phyloP scores from a whole-genome alignment of 2,113 vertebrate genomes.

The Bucco capensis region DNA sequence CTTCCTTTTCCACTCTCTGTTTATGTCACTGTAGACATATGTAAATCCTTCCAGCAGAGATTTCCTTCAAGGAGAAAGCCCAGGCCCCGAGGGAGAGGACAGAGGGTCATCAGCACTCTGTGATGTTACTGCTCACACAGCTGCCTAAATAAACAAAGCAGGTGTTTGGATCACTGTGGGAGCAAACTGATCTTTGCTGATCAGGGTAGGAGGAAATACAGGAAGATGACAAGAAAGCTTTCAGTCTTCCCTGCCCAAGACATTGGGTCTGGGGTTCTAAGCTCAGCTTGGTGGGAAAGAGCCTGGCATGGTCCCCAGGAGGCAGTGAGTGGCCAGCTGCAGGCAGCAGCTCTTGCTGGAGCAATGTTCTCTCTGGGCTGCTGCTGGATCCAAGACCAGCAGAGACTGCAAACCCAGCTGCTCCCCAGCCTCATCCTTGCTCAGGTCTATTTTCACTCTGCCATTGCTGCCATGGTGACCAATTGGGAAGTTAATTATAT shows the following conservation, averaged over 20 bases:
- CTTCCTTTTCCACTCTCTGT: slow-evolving; percentile 1
- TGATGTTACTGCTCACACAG: too few relatives aligned
- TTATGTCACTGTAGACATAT: neutral
- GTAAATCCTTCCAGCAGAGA: neutral
- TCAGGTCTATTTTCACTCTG: slow-evolving; percentile 32
- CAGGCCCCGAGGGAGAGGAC: neutral
- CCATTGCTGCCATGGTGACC: slow-evolving; percentile 41
- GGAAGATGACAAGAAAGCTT: neutral
- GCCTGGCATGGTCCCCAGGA: neutral
- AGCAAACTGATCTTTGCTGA: neutral
- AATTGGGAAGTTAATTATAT: neutral
- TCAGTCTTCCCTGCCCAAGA: neutral
- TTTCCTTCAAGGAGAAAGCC: neutral
- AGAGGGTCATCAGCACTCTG: too few relatives aligned
- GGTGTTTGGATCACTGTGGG: neutral
- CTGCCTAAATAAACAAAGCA: neutral
- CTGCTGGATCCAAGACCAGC: neutral
- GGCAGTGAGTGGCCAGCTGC: neutral
- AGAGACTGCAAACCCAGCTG: neutral
- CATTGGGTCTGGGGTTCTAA: neutral
- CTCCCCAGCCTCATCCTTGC: neutral
- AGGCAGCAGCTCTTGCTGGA: neutral
- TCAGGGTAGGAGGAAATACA: neutral
- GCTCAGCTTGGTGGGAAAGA: neutral
- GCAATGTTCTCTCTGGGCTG: neutral